Percentiles rank a stretch among this genome's conserved stretches.
Evolutionary conservation across 2,888 invertebrate species (phyloP).

Genomic region (Drosophila gaucha): DNA sequence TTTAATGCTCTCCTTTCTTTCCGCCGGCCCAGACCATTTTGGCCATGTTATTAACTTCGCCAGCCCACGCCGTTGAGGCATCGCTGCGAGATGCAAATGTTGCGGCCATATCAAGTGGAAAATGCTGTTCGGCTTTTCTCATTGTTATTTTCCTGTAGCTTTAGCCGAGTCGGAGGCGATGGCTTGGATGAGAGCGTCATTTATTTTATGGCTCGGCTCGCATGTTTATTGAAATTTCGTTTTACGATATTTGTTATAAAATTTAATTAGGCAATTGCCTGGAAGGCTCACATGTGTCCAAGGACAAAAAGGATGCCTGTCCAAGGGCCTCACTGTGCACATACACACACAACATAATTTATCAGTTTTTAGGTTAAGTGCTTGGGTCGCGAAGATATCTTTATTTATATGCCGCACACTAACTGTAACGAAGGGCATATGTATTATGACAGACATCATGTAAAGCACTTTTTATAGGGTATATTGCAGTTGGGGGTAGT

Average conservation of each 20-base stretch:
- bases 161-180: constrained; percentile 1
- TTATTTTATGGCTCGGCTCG: constrained; percentile 15
- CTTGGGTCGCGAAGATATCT: constrained; percentile 47
- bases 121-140: constrained; percentile 27
- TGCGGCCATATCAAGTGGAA: constrained; percentile 50
- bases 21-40: constrained; percentile 40
- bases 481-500: not conserved
- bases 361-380: constrained; percentile 47
- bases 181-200: constrained; percentile 1
- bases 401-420: constrained; percentile 40
- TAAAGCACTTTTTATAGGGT: not conserved
- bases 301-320: constrained; percentile 18
- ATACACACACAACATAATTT: constrained; percentile 40
- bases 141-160: constrained; percentile 4
- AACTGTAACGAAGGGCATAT: not conserved
- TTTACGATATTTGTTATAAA: constrained; percentile 73
- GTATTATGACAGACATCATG: not conserved
- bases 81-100: constrained; percentile 63
- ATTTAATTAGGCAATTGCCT: constrained; percentile 76
- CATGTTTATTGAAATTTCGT: constrained; percentile 66
- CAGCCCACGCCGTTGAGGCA: constrained; percentile 36
- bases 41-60: constrained; percentile 65
- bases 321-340: not conserved
- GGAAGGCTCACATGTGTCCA: constrained; percentile 59
- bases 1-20: constrained; percentile 58